Base-by-base conservation (phyloP, 2,113 vertebrate genomes). In the Condylura cristata region DNA sequence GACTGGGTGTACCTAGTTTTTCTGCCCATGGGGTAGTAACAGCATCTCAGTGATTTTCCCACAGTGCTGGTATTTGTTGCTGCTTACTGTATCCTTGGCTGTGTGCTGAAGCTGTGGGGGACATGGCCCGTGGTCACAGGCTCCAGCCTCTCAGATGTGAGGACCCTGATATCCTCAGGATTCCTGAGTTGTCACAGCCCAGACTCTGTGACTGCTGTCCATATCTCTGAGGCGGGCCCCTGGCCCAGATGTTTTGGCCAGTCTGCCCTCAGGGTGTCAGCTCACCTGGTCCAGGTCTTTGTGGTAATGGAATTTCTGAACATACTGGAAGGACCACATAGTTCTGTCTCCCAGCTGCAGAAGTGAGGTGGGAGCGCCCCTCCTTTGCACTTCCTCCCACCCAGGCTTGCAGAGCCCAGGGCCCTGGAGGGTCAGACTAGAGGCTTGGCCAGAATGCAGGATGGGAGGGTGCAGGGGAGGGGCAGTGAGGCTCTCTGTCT, bases 271-370 rank as follows among this genome's bases (percentile, higher is more conserved):
- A 37, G 68, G 48, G 51, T 32, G 18, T 83, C 68, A 30, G 28
- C n/a, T 82, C 41, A 51, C 75, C 78, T 60, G 12, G 76, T 37
- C 63, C 53, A 61, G 65, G 58, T 44, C 70, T 84, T 92, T 63
- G 60, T 46, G 46, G 13, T 37, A 93, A 75, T 28, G 46, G 75
- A 65, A 41, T 84, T 95, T 84, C 94, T 92, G 72, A 71, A 48
- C 72, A 53, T 81, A 74, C 92, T 85, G 85, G 90, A 96, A 95
- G 44, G 53, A 80, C 88, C 41, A 37, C 94, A 93, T 88, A 81
- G 68, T 78, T 96, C 75, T 85, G 34, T n/a, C 46, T 14, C 34
- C 58, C 13, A 75, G 76, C 79, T 51, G 51, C 80, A 90, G 90
- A 76, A 48, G 76, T 12, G 12, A 16, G 41, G 32, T 22, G 39